Conservation (phyloP, 1,140 invertebrate species). For the Forficula auricularia region DNA sequence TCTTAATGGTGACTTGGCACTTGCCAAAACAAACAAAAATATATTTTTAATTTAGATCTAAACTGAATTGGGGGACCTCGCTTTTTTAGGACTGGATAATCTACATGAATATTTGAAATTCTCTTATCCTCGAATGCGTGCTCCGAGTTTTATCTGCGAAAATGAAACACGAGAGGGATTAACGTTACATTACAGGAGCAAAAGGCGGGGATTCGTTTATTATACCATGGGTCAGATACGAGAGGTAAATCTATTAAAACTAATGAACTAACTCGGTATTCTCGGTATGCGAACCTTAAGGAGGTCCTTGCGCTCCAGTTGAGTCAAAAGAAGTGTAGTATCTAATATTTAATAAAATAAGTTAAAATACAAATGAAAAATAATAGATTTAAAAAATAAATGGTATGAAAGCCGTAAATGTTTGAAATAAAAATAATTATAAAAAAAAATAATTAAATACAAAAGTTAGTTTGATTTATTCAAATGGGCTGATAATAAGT, state of each 20-base stretch:
- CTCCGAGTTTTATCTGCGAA: slow-evolving; percentile 91
- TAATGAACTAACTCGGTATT: neutral
- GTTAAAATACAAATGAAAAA: slow-evolving; percentile 8
- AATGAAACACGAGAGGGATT: slow-evolving; percentile 75
- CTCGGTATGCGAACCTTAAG: no score
- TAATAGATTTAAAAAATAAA: neutral
- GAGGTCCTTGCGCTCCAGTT: no score
- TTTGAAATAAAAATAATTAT: no score
- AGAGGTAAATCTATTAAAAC: slow-evolving; percentile 34
- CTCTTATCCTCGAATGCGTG: slow-evolving; percentile 80
- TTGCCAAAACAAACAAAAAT: slow-evolving; percentile 1
- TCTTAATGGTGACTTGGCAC: slow-evolving; percentile 51
- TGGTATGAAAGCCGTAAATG: neutral
- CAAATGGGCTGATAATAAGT: no score
- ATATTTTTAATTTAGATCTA: slow-evolving; percentile 1
- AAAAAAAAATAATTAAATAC: no score
- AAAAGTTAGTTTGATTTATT: no score
- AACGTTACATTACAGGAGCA: slow-evolving; percentile 83
- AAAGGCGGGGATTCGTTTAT: slow-evolving; percentile 79
- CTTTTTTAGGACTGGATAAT: slow-evolving; percentile 57
- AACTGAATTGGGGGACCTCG: no score
- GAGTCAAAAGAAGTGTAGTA: no score
- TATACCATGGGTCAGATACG: slow-evolving; percentile 94
- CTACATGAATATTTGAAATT: slow-evolving; percentile 94
- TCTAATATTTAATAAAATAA: slow-evolving; percentile 19